Evolutionary conservation across 2,797 vertebrate genomes (phyloP).

Genomic region (Psittacula echo): DNA sequence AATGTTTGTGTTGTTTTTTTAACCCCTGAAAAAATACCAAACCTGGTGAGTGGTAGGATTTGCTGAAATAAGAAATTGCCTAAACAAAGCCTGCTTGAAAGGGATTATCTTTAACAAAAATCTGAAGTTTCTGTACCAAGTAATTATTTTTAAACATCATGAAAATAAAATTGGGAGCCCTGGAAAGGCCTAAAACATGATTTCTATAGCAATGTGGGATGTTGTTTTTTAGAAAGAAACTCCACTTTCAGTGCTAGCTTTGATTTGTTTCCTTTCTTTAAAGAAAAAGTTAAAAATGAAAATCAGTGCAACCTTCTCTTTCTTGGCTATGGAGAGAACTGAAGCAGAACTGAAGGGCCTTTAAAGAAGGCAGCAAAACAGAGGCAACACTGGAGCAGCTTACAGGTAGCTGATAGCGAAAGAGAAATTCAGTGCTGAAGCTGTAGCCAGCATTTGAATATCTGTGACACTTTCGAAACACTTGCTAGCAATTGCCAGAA

Average conservation of each 20-base stretch:
- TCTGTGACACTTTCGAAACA: background rate
- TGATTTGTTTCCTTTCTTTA: background rate
- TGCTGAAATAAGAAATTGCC: background rate
- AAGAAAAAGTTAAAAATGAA: background rate
- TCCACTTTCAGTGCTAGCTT: background rate
- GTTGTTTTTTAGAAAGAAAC: background rate
- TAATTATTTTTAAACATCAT: background rate
- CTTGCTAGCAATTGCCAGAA: background rate
- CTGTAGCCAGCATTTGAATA: background rate
- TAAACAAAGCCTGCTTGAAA: background rate
- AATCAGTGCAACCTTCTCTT: background rate
- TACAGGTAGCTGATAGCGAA: background rate
- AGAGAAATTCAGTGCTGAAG: background rate
- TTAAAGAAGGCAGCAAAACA: background rate
- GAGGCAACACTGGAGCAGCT: background rate
- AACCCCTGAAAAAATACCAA: background rate
- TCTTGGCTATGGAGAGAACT: background rate
- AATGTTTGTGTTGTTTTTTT: background rate
- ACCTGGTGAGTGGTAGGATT: background rate
- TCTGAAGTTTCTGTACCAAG: background rate
- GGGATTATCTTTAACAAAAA: background rate
- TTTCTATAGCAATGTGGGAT: accelerated
- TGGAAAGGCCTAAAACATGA: background rate
- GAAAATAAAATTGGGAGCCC: background rate
- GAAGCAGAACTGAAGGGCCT: background rate